Evolutionary conservation across 2,888 invertebrate genomes (phyloP).

Genomic region (Erynnis tages): DNA sequence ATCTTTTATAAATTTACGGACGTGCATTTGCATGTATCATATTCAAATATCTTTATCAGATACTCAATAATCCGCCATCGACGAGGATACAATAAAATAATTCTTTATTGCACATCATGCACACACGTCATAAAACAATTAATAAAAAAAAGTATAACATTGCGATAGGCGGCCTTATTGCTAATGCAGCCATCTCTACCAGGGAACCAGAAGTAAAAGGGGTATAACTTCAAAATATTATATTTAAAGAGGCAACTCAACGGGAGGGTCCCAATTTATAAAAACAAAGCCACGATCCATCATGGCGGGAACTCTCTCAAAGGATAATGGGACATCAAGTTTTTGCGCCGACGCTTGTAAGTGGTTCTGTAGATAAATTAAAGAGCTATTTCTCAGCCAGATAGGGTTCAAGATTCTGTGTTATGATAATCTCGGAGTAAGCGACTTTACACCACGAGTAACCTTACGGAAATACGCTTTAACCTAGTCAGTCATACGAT

Average conservation of each 20-base stretch:
- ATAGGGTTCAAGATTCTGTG: constrained; percentile 7
- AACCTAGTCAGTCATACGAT: too few relatives aligned
- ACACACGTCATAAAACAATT: too few relatives aligned
- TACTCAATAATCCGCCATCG: too few relatives aligned
- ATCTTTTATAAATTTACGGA: too few relatives aligned
- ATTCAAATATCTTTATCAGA: too few relatives aligned
- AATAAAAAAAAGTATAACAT: too few relatives aligned
- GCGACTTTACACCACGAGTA: too few relatives aligned
- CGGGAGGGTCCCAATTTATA: constrained; percentile 28
- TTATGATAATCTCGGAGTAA: constrained; percentile 3
- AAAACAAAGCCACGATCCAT: constrained; percentile 29
- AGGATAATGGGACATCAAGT: constrained; percentile 23
- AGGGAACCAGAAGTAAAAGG: constrained; percentile 19
- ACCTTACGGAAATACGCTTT: too few relatives aligned
- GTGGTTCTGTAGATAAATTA: constrained; percentile 25
- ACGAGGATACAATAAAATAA: too few relatives aligned
- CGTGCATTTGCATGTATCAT: too few relatives aligned
- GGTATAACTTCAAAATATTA: constrained; percentile 19
- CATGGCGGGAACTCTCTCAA: constrained; percentile 21
- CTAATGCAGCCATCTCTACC: background rate
- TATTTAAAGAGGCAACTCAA: constrained; percentile 25
- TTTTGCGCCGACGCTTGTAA: constrained; percentile 15
- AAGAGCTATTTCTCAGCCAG: constrained; percentile 12
- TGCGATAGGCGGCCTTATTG: too few relatives aligned
- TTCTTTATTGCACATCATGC: too few relatives aligned